Base-by-base conservation (phyloP, 2,797 vertebrate genomes). In the Syngnathus acus region DNA sequence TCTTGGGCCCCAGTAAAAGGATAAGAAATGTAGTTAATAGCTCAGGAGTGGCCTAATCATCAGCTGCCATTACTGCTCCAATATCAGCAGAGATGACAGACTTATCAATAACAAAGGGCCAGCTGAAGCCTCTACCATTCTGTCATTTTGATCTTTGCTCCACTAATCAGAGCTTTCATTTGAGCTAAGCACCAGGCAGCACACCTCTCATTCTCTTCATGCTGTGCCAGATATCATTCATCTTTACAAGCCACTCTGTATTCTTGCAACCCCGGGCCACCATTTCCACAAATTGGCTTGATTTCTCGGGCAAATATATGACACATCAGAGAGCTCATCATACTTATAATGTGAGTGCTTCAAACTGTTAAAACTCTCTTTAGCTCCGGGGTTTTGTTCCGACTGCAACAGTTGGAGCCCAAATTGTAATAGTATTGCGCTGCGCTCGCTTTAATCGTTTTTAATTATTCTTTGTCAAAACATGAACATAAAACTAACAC, bases 51-150 rank as follows among this genome's bases (percentile, higher is more conserved):
- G 90, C 87, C 91, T 94, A 94, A 95, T 94, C 93, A 94, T 92
- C 91, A 78, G 90, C 89, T 92, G 92, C 92, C 92, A 94, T 94
- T 94, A 94, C 92, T 89, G 91, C 89, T 91, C 90, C 93, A 95
- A 95, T 95, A 95, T 94, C 90, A 91, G 88, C 84, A 66, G 92
- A 91, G 94, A 94, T 95, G 94, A 95, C 94, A 95, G 93, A 95
- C 93, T 94, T 93, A 94, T 95, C 93, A 94, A 94, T 94, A 94
- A 94, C 91, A 92, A 90, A 91, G 89, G 86, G 85, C 87, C 90
- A 90, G 90, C 89, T 92, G 91, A 92, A 93, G 92, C 84, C 86
- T 81, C 17, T 66, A 77, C 86, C 84, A 86, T 83, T 91, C 92
- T 89, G 89, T 91, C 87, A 91, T 91, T 93, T 93, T 94, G 94